phyloP scores from a whole-genome alignment of 2,797 vertebrate species.

The Malacoctenus gilli region DNA sequence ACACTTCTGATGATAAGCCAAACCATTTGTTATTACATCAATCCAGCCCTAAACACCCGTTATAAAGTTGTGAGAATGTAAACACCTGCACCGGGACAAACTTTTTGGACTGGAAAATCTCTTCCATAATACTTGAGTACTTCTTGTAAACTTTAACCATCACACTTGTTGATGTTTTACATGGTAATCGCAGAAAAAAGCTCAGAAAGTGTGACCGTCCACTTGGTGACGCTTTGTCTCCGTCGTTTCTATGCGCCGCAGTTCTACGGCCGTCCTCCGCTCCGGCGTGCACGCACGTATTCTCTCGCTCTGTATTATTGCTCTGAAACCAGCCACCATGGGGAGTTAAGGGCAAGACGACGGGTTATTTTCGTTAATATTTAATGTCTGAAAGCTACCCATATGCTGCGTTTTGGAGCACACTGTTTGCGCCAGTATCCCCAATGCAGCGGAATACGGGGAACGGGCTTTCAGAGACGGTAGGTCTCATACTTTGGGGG shows the following conservation, averaged over 20 bases:
- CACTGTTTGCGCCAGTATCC: slow-evolving; percentile 73
- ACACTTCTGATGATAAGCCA: too few species aligned
- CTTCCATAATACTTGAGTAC: too few species aligned
- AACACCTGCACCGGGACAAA: too few species aligned
- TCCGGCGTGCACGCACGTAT: slow-evolving; percentile 65
- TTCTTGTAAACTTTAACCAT: too few species aligned
- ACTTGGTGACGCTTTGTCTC: too few species aligned
- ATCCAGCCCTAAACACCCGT: too few species aligned
- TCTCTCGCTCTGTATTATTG: slow-evolving; percentile 71
- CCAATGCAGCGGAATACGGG: slow-evolving; percentile 79
- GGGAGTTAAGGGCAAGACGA: slow-evolving; percentile 76
- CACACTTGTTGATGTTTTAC: too few species aligned
- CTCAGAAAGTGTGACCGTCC: too few species aligned
- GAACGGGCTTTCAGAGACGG: slow-evolving; percentile 78
- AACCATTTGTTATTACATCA: too few species aligned
- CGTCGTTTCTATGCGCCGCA: slow-evolving; percentile 37
- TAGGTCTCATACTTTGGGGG: slow-evolving; percentile 69
- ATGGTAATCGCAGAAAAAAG: too few species aligned
- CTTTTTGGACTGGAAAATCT: too few species aligned
- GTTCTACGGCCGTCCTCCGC: slow-evolving; percentile 49
- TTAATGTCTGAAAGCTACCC: slow-evolving; percentile 62
- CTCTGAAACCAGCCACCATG: slow-evolving; percentile 75
- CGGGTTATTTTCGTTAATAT: slow-evolving; percentile 68
- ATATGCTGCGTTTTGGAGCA: slow-evolving; percentile 72
- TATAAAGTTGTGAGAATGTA: too few species aligned